Base-by-base conservation (phyloP, 2,888 invertebrate genomes). In the Leptarthrus brevirostris region DNA sequence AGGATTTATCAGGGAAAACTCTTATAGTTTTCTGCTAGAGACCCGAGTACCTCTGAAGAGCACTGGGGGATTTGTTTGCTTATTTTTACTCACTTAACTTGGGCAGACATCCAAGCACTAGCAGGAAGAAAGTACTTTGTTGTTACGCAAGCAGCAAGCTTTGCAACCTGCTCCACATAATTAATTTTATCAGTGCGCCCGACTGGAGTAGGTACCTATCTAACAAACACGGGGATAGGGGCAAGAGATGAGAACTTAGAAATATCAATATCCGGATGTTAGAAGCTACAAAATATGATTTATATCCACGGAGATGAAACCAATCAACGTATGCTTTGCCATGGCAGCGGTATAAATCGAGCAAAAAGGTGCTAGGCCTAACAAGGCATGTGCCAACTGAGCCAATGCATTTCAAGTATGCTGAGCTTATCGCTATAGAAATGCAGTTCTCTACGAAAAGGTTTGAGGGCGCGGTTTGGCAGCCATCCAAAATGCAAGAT, bases 381-480 rank as follows among this genome's bases (percentile, higher is more conserved):
- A 71, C 71, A 72, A 56, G 58, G 72, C 72, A 72, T 72, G 72
- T 72, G 72, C 72, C 72, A 58, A 52, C 52, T 24, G 72, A 72
- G 56, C 72, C 72, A 72, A 72, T 72, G 58, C 72, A 72, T 72
- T 58, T 72, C 56, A 58, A 72, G 72, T 24, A 72, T 56, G 16
- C 40, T 16, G 44, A 20, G 44, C 18, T 47, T 72, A 72, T 72
- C 44, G 24, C 36, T 47, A 58, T 56, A 52, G 53, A 71, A 71
- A 71, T 71, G 71, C 71, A 72, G 44, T 58, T 72, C 58, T 72
- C 58, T 47, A 40, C 58, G 30, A 36, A 56, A 72, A 74, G 72
- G 54, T 40, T 73, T 24, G 72, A 69, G 69, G 75, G 75, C 73
- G 75, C 75, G 75, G 73, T 75, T 75, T 75, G 75, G 73, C 75